phyloP scores from a whole-genome alignment of 2,113 vertebrate genomes.

The Pelusios castaneus region DNA sequence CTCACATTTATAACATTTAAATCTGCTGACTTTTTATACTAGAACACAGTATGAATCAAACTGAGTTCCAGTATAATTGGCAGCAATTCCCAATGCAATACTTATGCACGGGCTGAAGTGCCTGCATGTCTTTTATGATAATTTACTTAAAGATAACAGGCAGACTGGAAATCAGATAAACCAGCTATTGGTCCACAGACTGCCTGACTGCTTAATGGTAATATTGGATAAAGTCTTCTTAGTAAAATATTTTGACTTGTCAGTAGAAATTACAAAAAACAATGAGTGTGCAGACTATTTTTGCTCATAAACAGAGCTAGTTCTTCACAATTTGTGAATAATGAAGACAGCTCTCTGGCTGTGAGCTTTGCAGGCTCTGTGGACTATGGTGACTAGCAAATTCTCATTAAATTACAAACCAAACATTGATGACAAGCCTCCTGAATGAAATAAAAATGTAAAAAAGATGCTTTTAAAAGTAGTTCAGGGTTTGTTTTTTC shows the following conservation, averaged over 20 bases:
- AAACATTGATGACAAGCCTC: not conserved
- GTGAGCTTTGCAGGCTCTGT: not conserved
- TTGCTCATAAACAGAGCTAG: not conserved
- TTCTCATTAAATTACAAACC: not conserved
- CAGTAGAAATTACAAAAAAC: constrained; percentile 21
- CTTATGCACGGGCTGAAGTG: not conserved
- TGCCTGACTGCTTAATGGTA: not conserved
- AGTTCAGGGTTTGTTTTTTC: not conserved
- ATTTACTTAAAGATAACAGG: constrained; percentile 19
- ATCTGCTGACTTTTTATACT: not conserved
- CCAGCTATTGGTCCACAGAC: not conserved
- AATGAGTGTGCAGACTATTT: constrained; percentile 16
- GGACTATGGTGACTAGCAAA: constrained; percentile 18
- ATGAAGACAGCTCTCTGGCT: not conserved
- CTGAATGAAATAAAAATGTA: not conserved
- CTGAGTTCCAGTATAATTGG: not conserved
- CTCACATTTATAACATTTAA: not conserved
- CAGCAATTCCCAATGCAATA: not conserved
- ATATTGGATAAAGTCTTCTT: not conserved
- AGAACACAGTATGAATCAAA: not conserved
- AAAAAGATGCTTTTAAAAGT: not conserved
- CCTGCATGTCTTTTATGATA: not conserved
- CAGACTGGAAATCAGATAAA: constrained; percentile 23
- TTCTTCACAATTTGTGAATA: not conserved
- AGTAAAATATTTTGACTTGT: constrained; percentile 4